A percentile compares a stretch with the other conserved stretches of the same genome.
Evolutionary conservation across 2,113 vertebrate genomes (phyloP).

Genomic region (Chaetodon auriga): DNA sequence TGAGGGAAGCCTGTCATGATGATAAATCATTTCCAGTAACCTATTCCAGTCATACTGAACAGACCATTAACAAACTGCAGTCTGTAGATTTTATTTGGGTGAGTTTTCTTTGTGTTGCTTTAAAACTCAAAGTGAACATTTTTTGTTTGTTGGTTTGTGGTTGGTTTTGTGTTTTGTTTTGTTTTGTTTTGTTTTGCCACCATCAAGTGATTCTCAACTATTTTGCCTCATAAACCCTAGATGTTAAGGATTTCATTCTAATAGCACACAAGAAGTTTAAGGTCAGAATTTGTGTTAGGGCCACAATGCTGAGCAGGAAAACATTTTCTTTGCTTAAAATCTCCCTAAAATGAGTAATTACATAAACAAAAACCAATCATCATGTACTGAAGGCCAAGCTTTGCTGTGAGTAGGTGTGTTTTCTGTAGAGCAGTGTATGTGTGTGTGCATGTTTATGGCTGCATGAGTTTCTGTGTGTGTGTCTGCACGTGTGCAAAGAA

Average conservation of each 20-base stretch:
- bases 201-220: background rate
- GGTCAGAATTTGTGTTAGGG: background rate
- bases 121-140: no score
- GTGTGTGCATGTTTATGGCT: constrained; percentile 22
- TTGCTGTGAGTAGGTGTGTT: constrained; percentile 29
- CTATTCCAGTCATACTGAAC: background rate
- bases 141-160: no score
- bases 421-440: background rate
- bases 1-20: background rate
- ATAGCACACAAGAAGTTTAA: background rate
- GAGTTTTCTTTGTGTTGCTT: constrained; percentile 6
- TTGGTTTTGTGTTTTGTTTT: no score
- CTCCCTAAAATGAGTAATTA: constrained; percentile 14
- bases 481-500: constrained; percentile 44
- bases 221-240: background rate
- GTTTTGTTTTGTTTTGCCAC: background rate
- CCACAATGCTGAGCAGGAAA: background rate
- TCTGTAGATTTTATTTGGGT: background rate
- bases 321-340: background rate
- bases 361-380: constrained; percentile 22
- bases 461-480: constrained; percentile 20
- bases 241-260: background rate
- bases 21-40: constrained; percentile 9
- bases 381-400: constrained; percentile 35
- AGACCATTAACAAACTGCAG: background rate